These are phyloP conservation scores for Hiodon alosoides DNA, from an alignment of 2,113 vertebrate genomes.

Conservation along the genomic window DNA sequence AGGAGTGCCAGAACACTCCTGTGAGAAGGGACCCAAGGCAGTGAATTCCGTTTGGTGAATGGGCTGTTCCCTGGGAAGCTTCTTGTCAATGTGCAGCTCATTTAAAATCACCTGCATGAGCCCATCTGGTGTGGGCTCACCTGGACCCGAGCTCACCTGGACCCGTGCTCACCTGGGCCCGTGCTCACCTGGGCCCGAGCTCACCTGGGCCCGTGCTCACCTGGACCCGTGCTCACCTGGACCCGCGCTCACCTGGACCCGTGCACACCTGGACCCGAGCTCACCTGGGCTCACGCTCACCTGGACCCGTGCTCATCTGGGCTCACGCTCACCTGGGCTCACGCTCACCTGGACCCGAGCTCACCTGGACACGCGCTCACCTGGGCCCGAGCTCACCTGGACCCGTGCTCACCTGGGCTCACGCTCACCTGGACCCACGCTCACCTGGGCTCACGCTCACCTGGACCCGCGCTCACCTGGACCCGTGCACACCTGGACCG, in stretches of 20 bases:
- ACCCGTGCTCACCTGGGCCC: neutral
- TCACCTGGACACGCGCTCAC: too few species aligned
- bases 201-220: neutral
- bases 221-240: too few species aligned
- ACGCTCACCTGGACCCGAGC: too few species aligned
- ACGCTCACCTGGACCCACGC: neutral
- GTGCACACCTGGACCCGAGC: too few species aligned
- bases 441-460: constrained; percentile 2
- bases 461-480: constrained; percentile 4
- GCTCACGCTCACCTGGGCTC: too few species aligned
- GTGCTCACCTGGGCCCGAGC: constrained; percentile 1
- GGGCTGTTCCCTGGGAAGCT: constrained; percentile 5
- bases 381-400: too few species aligned
- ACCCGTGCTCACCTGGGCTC: neutral
- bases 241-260: too few species aligned
- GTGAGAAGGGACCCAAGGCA: too few species aligned
- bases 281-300: too few species aligned
- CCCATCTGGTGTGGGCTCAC: neutral
- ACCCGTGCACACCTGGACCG: too few species aligned
- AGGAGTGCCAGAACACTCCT: neutral
- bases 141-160: constrained; percentile 14
- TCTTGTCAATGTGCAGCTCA: constrained; percentile 16
- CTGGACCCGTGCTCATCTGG: too few species aligned
- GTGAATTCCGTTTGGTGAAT: constrained; percentile 25
- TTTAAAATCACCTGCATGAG: constrained; percentile 16